Evolutionary conservation across 2,888 invertebrate genomes (phyloP).

Genomic region (Pristionchus exspectatus): DNA sequence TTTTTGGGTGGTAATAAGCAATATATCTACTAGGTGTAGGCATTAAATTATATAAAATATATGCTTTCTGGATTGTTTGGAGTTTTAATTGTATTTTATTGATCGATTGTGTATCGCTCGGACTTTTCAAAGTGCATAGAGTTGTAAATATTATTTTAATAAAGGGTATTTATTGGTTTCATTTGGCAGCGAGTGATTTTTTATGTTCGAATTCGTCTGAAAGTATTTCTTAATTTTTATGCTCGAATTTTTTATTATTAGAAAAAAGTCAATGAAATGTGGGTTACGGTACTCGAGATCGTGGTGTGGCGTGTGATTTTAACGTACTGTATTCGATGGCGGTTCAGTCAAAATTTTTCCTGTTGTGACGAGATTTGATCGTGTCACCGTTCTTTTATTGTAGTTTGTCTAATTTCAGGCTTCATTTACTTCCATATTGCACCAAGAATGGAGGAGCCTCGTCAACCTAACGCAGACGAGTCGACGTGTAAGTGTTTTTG

Average conservation of each 20-base stretch:
- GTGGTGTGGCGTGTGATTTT: slow-evolving; percentile 10
- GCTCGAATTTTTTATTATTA: not conserved
- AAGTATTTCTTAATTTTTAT: not conserved
- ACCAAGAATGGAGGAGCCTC: not conserved
- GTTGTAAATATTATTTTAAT: slow-evolving; percentile 42
- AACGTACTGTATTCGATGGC: not conserved
- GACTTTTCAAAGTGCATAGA: not conserved
- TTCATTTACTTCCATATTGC: not conserved
- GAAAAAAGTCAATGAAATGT: not conserved
- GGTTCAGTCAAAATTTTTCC: not conserved
- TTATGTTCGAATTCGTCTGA: not conserved
- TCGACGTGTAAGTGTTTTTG: not conserved
- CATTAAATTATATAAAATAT: not conserved
- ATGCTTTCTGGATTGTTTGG: not conserved
- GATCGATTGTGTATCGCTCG: not conserved
- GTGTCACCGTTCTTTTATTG: not conserved
- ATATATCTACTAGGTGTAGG: slow-evolving; percentile 18
- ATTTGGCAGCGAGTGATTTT: not conserved
- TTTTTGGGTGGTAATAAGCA: not conserved
- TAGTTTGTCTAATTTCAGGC: not conserved
- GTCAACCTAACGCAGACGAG: not conserved
- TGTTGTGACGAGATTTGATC: not conserved
- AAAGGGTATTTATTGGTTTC: slow-evolving; percentile 24
- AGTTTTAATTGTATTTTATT: not conserved
- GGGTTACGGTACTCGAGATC: not conserved